phyloP scores from a whole-genome alignment of 1,140 invertebrate genomes.

The Teleogryllus occipitalis region DNA sequence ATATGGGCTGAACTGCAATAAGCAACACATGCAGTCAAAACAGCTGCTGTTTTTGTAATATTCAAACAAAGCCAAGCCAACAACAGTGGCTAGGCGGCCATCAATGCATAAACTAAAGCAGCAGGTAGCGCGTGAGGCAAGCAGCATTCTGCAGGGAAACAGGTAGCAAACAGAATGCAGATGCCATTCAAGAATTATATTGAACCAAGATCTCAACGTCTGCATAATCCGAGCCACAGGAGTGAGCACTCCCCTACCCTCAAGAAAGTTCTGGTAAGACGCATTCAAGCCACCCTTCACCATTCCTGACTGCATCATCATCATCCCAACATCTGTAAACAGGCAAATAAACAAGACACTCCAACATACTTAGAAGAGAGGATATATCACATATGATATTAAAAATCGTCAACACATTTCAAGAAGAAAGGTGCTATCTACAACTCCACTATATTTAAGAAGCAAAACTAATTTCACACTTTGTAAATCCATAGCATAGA shows the following conservation, averaged over 20 bases:
- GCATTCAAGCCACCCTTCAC: slow-evolving; percentile 73
- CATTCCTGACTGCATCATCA: slow-evolving; percentile 89
- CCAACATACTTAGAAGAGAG: background rate
- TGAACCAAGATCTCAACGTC: background rate
- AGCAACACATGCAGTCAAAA: background rate
- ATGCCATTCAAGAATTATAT: slow-evolving; percentile 1
- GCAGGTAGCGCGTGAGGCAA: background rate
- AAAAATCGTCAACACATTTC: too few relatives aligned
- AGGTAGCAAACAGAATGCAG: slow-evolving; percentile 3
- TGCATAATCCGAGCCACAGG: background rate
- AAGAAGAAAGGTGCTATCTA: too few relatives aligned
- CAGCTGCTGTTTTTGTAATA: background rate
- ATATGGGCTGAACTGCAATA: background rate
- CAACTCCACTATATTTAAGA: too few relatives aligned
- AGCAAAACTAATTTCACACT: too few relatives aligned
- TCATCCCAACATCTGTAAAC: slow-evolving; percentile 87
- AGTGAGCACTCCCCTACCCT: slow-evolving; percentile 52
- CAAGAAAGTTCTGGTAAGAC: slow-evolving; percentile 65
- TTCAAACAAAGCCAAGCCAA: background rate
- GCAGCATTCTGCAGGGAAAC: slow-evolving; percentile 3
- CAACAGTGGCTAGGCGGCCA: background rate
- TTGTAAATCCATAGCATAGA: too few relatives aligned
- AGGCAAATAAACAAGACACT: background rate
- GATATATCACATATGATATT: too few relatives aligned
- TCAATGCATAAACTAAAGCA: background rate